Evolutionary conservation across 1,140 invertebrate genomes (phyloP), one percentile per base, ranked within the genome.

Genomic region (Dendroctonus ponderosae): DNA sequence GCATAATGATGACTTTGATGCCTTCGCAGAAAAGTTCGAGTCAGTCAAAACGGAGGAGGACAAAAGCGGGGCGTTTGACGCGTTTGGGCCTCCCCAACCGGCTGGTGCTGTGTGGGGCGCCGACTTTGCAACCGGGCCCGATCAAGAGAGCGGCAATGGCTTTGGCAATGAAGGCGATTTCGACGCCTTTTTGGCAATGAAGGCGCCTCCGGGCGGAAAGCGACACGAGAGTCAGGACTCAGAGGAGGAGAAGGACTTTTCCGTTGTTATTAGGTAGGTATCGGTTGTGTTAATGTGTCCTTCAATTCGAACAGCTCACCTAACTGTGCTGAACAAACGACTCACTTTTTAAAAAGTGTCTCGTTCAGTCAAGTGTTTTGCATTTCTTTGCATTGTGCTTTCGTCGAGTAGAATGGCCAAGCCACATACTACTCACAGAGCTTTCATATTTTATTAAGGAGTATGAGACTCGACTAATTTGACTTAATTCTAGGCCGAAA

Each of bases 21-120:
- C 89, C 0, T 95, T 95, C 72, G 87, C 91, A 3, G 89, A 90
- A 0, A 92, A 93, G 77, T 95, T 95, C 71, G 91, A 94, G 54
- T 88, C 83, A 49, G 86, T 82, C 5, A 85, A 82, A 67, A 78
- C 80, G 68, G 82, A 83, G 7, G 83, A 87, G 74, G 75, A 78
- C 52, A 78, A 84, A 71, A 69, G 76, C 71, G 70, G 67, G 63
- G 60, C 54, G 0, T 71, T 75, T 37, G 83, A 84, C 73, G 79
- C 82, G 0, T 85, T 85, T 58, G 78, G 76, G 39, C 38, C 5
- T 11, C 6, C 70, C 12, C 58, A 11, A 57, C 54, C 52, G 41
- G 42, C 38, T 42, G 48, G 78, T 72, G 53, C 80, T 78, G 78
- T 80, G 5, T 83, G 80, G 56, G 83, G 81, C 63, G 82, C 82